A percentile compares a stretch with the other conserved stretches of the same genome.
Evolutionary conservation across 2,113 vertebrate species (phyloP).

Genomic region (Aptenodytes patagonicus): DNA sequence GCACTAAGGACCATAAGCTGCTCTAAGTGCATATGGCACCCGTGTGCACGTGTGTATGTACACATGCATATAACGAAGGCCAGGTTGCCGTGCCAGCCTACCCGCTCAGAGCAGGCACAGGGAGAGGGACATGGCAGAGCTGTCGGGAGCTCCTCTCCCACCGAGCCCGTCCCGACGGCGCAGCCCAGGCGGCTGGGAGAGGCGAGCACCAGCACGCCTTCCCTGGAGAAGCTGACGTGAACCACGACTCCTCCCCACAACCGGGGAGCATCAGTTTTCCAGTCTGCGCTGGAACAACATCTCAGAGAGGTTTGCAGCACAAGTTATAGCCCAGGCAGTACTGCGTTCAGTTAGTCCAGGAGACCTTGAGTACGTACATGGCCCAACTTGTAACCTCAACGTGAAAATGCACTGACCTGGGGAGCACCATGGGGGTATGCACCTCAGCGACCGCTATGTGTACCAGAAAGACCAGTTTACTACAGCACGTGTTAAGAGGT

Average conservation of each 20-base stretch:
- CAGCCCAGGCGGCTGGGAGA: background rate
- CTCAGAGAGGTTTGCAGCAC: background rate
- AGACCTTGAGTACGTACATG: background rate
- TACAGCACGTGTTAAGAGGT: background rate
- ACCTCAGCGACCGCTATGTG: rapidly evolving
- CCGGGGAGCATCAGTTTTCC: background rate
- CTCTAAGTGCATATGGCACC: no score
- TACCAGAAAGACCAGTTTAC: background rate
- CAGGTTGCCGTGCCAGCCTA: background rate
- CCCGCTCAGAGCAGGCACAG: background rate
- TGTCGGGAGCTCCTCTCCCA: background rate
- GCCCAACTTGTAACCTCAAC: background rate
- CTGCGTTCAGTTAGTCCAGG: no score
- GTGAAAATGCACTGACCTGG: background rate
- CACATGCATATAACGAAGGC: background rate
- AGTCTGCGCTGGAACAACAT: background rate
- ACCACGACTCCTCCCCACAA: background rate
- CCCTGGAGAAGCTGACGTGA: background rate
- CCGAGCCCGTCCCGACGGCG: rapidly evolving
- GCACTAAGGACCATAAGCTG: background rate
- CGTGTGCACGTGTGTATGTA: rapidly evolving
- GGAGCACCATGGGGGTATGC: background rate
- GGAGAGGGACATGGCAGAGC: background rate
- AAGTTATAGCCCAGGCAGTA: background rate
- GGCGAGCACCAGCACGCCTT: background rate